These are phyloP conservation scores for Drosophila paramelanica DNA, from an alignment of 2,888 invertebrate species.

Conservation along the genomic window DNA sequence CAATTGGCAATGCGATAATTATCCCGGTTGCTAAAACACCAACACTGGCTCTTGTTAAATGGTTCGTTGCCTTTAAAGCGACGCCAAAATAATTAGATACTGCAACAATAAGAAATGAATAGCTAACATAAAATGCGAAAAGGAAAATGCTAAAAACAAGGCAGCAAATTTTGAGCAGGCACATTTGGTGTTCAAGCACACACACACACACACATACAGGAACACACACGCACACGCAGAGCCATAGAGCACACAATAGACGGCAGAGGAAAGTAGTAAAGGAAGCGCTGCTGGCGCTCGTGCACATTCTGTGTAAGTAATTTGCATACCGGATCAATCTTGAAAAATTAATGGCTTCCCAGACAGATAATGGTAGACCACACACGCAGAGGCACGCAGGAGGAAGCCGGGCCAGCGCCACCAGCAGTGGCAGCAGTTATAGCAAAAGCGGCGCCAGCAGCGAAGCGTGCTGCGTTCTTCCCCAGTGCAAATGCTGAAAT, in stretches of 20 bases:
- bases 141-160: conserved; percentile 43
- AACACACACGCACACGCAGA: conserved; percentile 8
- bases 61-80: conserved; percentile 19
- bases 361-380: conserved; percentile 82
- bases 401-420: conserved; percentile 45
- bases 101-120: conserved; percentile 6
- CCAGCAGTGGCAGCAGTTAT: conserved; percentile 23
- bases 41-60: conserved; percentile 24
- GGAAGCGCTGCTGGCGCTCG: conserved; percentile 68
- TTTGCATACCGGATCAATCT: conserved; percentile 84
- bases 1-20: conserved; percentile 49
- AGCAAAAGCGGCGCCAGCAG: conserved; percentile 34
- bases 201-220: conserved; percentile 8
- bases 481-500: conserved; percentile 70
- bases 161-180: conserved; percentile 38
- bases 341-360: conserved; percentile 84
- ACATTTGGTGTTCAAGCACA: conserved; percentile 42
- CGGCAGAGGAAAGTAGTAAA: conserved; percentile 59
- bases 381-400: conserved; percentile 55
- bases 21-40: conserved; percentile 8
- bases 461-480: conserved; percentile 64
- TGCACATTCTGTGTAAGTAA: conserved; percentile 79
- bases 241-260: conserved; percentile 50
- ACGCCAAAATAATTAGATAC: conserved; percentile 61
- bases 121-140: conserved; percentile 20